These are phyloP conservation scores for Ornithoptera alexandrae DNA, from an alignment of 2,888 invertebrate genomes.

Conservation along the genomic window DNA sequence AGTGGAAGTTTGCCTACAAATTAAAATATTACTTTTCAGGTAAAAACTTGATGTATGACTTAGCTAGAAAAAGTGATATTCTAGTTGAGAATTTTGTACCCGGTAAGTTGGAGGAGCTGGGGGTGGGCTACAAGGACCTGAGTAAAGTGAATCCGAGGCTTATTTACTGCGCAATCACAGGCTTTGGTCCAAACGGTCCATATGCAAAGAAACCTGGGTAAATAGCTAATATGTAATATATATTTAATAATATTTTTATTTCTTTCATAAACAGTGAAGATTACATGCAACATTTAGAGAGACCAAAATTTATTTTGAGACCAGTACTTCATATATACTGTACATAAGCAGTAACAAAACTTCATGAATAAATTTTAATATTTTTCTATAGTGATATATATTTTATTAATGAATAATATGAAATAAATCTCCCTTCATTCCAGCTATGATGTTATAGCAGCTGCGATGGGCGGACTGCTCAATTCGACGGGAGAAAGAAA, in stretches of 20 bases:
- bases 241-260: no score
- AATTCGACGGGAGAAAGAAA: constrained; percentile 92
- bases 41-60: constrained; percentile 81
- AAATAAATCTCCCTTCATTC: background rate
- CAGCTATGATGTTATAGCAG: constrained; percentile 95
- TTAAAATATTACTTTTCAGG: constrained; percentile 48
- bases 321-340: no score
- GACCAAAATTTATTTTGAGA: no score
- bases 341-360: no score
- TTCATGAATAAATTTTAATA: no score
- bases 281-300: no score
- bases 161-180: constrained; percentile 96
- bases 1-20: no score
- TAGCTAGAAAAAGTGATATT: constrained; percentile 90
- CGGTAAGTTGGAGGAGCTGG: constrained; percentile 88
- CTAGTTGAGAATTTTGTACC: constrained; percentile 97
- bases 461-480: constrained; percentile 94
- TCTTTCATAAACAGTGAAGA: no score
- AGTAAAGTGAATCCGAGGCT: constrained; percentile 85
- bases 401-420: no score
- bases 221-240: constrained; percentile 7
- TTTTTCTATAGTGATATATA: no score
- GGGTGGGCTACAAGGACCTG: constrained; percentile 89
- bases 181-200: constrained; percentile 93
- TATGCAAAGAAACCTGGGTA: constrained; percentile 91